A percentile compares a stretch with the other conserved stretches of the same genome.
These are phyloP conservation scores for Pycnomerus fuliginosus DNA, from an alignment of 2,888 invertebrate genomes.

Conservation along the genomic window DNA sequence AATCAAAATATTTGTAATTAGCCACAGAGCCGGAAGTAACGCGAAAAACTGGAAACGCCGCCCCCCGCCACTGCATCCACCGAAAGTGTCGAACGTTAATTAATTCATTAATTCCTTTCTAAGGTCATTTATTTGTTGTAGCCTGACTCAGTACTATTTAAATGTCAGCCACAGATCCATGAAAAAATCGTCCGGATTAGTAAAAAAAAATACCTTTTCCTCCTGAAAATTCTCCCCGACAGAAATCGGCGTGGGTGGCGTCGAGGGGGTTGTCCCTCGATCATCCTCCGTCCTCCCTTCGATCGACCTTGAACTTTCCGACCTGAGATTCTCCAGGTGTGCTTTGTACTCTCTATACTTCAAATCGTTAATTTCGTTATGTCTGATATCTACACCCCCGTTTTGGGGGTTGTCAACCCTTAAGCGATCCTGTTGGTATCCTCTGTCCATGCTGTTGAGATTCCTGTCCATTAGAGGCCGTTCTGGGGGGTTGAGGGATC, in stretches of 20 bases:
- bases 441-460: constrained; percentile 30
- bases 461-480: constrained; percentile 42
- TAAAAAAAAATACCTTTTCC: too few relatives aligned
- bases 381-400: constrained; percentile 12
- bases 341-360: constrained; percentile 53
- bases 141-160: too few relatives aligned
- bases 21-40: too few relatives aligned
- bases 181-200: too few relatives aligned
- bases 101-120: too few relatives aligned
- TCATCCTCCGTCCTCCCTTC: constrained; percentile 43
- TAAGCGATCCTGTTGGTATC: constrained; percentile 13
- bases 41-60: too few relatives aligned
- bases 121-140: too few relatives aligned
- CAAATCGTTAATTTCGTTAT: constrained; percentile 39
- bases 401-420: constrained; percentile 30
- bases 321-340: constrained; percentile 51
- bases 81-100: too few relatives aligned
- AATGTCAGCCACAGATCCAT: too few relatives aligned
- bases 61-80: too few relatives aligned
- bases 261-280: constrained; percentile 50
- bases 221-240: constrained; percentile 53
- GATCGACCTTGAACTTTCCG: constrained; percentile 41
- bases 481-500: constrained; percentile 28
- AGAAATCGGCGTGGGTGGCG: constrained; percentile 54
- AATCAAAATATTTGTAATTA: too few relatives aligned